Conservation (phyloP, 2,113 vertebrate genomes). For the Fregata magnificens region DNA sequence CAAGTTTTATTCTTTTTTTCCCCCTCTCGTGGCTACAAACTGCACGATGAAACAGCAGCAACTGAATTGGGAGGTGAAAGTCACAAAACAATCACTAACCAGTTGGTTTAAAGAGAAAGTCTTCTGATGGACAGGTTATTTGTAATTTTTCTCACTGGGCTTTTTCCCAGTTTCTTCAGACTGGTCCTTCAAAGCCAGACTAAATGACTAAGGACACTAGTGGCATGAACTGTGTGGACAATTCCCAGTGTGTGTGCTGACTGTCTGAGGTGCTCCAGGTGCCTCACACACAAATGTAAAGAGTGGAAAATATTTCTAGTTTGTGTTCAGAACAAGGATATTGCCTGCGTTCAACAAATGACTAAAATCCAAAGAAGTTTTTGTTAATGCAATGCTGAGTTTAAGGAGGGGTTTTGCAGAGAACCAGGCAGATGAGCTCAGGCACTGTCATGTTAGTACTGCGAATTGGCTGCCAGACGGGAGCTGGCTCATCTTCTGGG, state of each 20-base stretch:
- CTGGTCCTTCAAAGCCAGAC: not conserved
- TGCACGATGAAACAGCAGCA: not conserved
- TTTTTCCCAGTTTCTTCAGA: not conserved
- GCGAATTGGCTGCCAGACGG: rapidly evolving
- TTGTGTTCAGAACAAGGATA: not conserved
- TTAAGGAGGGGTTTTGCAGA: not conserved
- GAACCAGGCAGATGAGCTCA: not conserved
- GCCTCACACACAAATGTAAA: not conserved
- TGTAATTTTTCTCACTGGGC: not conserved
- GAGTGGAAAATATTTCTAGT: not conserved
- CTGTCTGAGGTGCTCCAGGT: not conserved
- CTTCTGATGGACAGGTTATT: not conserved
- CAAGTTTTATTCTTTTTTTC: not conserved
- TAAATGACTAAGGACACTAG: not conserved
- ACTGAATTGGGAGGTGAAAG: not conserved
- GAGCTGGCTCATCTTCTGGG: not conserved
- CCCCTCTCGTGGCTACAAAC: not conserved
- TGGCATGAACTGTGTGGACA: not conserved
- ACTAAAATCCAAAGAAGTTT: not conserved
- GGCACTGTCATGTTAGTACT: not conserved
- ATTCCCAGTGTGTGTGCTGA: not conserved
- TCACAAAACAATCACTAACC: not conserved
- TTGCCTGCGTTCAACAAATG: not conserved
- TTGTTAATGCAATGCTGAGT: not conserved
- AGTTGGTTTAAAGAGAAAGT: not conserved